Evolutionary conservation across 2,888 invertebrate genomes (phyloP), one percentile per base, ranked within the genome.

Genomic region (Drosophila ochracea): DNA sequence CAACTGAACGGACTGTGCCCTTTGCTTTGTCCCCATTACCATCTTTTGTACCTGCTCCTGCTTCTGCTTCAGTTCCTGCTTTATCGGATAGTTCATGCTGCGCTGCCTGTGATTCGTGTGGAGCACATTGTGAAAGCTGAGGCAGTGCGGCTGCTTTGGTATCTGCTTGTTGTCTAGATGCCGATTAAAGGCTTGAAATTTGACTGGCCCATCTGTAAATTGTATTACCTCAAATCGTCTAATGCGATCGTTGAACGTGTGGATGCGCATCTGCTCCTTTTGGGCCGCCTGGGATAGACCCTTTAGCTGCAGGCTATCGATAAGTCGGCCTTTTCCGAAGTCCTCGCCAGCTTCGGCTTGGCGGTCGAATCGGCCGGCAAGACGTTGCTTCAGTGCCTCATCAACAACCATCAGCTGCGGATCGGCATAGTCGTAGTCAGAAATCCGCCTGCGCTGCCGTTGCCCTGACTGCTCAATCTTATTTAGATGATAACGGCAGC

Each of bases 201-300:
- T 62, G 9, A 69, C 82, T 3, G 84, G 87, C 0, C 87, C 87
- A 39, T 89, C 84, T 0, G 88, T 73, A 37, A 84, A 89, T 35
- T 82, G 80, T 16, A 79, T 79, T 16, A 60, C 65, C 50, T 77
- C 63, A 21, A 89, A 82, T 30, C 73, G 88, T 10, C 54, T 57
- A 21, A 74, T 62, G 19, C 83, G 83, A 11, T 85, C 83, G 58
- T 75, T 69, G 28, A 89, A 39, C 7, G 71, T 55, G n/a, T 70
- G 74, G 25, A 79, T 75, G 37, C 57, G 68, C 5, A 63, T 49
- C 49, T 60, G 68, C 35, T 73, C 66, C 25, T 28, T 71, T 16
- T 47, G 21, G 49, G 0, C 6, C 7, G 49, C 0, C 19, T 16
- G 62, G 52, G 5, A 3, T 5, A 19, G 28, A 28, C 31, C 19